Conservation (phyloP, 2,888 invertebrate genomes). For the Habroteleia sp. region DNA sequence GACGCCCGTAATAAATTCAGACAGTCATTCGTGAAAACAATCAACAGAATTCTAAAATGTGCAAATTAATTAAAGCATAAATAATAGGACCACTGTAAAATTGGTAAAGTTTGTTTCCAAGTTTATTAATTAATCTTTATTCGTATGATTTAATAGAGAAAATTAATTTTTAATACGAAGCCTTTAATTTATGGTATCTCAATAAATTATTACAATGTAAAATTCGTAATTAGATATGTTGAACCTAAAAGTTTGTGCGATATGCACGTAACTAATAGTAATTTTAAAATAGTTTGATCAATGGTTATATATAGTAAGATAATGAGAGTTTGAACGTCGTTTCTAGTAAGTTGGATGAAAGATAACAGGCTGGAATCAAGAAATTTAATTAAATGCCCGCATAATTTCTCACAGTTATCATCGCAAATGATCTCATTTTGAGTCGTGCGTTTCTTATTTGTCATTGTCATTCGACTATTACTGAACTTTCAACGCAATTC, state of each 20-base stretch:
- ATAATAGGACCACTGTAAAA: constrained; percentile 18
- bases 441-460: constrained; percentile 64
- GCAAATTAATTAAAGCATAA: constrained; percentile 37
- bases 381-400: constrained; percentile 72
- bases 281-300: constrained; percentile 66
- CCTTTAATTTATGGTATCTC: too few relatives aligned
- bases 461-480: constrained; percentile 50
- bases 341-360: constrained; percentile 53
- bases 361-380: constrained; percentile 69
- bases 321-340: constrained; percentile 68
- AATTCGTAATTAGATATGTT: constrained; percentile 40
- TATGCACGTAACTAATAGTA: constrained; percentile 41
- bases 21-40: constrained; percentile 57
- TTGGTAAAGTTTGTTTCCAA: constrained; percentile 13
- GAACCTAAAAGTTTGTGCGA: constrained; percentile 11
- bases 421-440: constrained; percentile 67
- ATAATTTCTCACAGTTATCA: constrained; percentile 69
- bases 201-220: constrained; percentile 36
- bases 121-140: constrained; percentile 38
- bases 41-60: constrained; percentile 32
- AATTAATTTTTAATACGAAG: too few relatives aligned
- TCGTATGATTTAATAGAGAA: too few relatives aligned
- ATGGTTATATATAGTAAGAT: constrained; percentile 65
- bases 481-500: constrained; percentile 64
- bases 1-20: constrained; percentile 52